phyloP scores from a whole-genome alignment of 1,140 invertebrate species.

The Temnothorax curvispinosus region DNA sequence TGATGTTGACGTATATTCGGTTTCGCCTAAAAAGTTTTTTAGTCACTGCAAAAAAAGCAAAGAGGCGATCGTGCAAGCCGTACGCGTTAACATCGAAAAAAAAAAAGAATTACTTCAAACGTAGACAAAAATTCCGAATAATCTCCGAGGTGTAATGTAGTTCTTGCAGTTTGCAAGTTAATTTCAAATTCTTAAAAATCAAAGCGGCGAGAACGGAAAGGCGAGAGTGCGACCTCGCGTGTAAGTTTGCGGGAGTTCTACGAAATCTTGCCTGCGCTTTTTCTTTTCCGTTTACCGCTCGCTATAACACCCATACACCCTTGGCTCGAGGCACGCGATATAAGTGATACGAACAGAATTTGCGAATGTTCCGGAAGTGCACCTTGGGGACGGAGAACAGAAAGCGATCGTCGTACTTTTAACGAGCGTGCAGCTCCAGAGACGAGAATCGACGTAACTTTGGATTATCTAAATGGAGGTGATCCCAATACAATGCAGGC shows the following conservation, averaged over 20 bases:
- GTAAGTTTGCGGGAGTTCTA: neutral
- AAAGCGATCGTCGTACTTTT: slow-evolving; percentile 66
- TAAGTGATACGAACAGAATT: slow-evolving; percentile 55
- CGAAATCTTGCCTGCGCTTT: slow-evolving; percentile 22
- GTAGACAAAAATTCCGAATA: neutral
- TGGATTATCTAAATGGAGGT: slow-evolving; percentile 69
- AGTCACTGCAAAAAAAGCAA: neutral
- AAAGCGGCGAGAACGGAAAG: neutral
- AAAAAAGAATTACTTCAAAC: neutral
- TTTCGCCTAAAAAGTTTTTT: slow-evolving; percentile 5
- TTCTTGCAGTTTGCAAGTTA: neutral
- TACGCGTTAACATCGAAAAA: neutral
- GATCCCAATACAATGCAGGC: slow-evolving; percentile 68
- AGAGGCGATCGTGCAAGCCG: neutral
- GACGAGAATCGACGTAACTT: slow-evolving; percentile 58
- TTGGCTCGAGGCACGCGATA: slow-evolving; percentile 15
- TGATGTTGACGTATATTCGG: neutral
- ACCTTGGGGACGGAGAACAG: slow-evolving; percentile 46
- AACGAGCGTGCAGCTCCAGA: slow-evolving; percentile 64
- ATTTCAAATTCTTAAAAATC: neutral
- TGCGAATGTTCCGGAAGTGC: slow-evolving; percentile 49
- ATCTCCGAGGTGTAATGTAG: neutral
- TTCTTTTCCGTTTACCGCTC: neutral
- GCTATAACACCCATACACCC: neutral
- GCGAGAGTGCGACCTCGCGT: neutral